phyloP scores from a whole-genome alignment of 2,888 invertebrate genomes.

The Automeris io region DNA sequence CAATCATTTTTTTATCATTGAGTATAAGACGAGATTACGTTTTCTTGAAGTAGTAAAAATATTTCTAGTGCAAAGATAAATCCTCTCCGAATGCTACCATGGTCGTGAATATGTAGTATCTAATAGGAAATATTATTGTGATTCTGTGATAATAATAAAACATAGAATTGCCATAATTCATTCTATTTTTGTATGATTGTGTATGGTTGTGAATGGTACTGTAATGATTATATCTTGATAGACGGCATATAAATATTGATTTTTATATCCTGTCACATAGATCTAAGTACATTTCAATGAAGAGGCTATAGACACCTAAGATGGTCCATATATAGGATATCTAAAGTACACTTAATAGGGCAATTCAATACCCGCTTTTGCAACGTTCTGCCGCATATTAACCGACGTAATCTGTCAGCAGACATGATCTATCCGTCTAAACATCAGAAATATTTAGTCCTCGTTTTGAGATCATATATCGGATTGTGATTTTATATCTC shows the following conservation, averaged over 20 bases:
- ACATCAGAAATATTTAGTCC: conserved; percentile 40
- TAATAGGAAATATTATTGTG: too few species aligned
- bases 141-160: too few species aligned
- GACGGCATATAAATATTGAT: not conserved
- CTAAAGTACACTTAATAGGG: conserved; percentile 31
- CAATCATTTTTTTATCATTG: too few species aligned
- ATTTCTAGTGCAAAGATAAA: too few species aligned
- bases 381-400: conserved; percentile 29
- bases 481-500: conserved; percentile 65
- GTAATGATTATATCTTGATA: too few species aligned
- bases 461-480: conserved; percentile 46
- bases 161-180: too few species aligned
- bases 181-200: too few species aligned
- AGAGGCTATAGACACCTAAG: conserved; percentile 39
- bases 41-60: too few species aligned
- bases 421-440: conserved; percentile 40
- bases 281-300: conserved; percentile 24
- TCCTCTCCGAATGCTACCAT: too few species aligned
- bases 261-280: not conserved
- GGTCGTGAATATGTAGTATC: too few species aligned
- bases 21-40: too few species aligned
- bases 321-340: conserved; percentile 36
- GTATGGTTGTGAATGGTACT: too few species aligned
- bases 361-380: conserved; percentile 30
- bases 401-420: conserved; percentile 30